Evolutionary conservation across 1,140 invertebrate genomes (phyloP).

Genomic region (Agrilus planipennis): DNA sequence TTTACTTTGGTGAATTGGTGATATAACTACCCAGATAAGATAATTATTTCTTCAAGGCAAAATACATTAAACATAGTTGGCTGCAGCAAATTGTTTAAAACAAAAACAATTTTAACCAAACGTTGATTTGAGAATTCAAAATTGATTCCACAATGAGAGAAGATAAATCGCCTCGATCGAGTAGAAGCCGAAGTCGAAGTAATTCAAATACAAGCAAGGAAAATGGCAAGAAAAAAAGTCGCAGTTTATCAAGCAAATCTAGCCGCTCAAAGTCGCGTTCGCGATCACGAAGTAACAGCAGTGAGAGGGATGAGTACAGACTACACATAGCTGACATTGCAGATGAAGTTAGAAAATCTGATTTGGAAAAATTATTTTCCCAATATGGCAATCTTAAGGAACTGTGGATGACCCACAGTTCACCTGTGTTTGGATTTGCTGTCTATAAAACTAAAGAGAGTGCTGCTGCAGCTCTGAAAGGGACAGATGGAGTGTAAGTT

Average conservation of each 20-base stretch:
- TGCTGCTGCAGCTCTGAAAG: conserved; percentile 52
- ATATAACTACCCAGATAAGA: too few relatives aligned
- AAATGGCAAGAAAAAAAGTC: conserved; percentile 18
- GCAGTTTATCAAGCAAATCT: conserved; percentile 13
- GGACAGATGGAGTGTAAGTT: conserved; percentile 50
- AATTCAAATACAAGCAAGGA: conserved; percentile 20
- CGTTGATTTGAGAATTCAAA: too few relatives aligned
- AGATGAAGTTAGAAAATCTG: conserved; percentile 38
- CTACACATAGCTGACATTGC: conserved; percentile 39
- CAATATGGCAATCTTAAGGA: conserved; percentile 53
- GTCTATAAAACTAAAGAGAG: conserved; percentile 58
- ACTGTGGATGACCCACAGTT: conserved; percentile 60
- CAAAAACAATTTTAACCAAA: too few relatives aligned
- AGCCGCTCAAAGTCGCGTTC: conserved; percentile 26
- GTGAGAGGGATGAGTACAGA: conserved; percentile 33
- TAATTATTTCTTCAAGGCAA: too few relatives aligned
- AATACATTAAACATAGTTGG: too few relatives aligned
- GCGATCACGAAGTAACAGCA: conserved; percentile 28
- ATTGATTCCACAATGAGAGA: too few relatives aligned
- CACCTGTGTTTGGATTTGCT: conserved; percentile 59
- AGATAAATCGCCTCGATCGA: conserved; percentile 15
- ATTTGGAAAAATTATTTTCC: conserved; percentile 50
- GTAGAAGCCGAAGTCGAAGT: conserved; percentile 20
- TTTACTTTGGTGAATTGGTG: too few relatives aligned
- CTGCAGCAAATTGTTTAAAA: too few relatives aligned